Evolutionary conservation across 2,888 invertebrate species (phyloP), one percentile per base, ranked within the genome.

Genomic region (Lasioglossum villosulum): DNA sequence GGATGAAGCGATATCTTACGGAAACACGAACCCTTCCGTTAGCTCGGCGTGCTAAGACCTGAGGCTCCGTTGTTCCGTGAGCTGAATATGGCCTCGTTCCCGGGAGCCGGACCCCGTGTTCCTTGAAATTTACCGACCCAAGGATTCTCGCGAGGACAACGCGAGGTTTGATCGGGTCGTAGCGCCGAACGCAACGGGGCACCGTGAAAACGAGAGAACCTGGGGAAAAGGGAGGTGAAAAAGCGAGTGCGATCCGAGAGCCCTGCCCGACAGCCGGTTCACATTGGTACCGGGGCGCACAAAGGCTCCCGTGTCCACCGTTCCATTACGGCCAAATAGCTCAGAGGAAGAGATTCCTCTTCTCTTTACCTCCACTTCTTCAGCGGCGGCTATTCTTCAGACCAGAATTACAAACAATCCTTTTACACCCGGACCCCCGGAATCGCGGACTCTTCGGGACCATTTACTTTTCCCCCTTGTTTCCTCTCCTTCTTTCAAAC

Each of bases 361-460:
- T 52, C 52, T 52, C n/a, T 52, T 23, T n/a, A n/a, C 23, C n/a
- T 52, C 52, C 10, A n/a, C 52, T 52, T 52, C 56, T 37, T 37
- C n/a, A 48, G 6, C 45, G 45, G 19, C 30, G 23, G 3, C 78
- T 45, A 87, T 87, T 78, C 70, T 73, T 59, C 75, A 82, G 79
- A 83, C 87, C 74, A 72, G 75, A 82, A 70, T 87, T 70, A 76
- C 75, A 85, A 88, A 87, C 82, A 83, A 87, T 82, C 81, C 82
- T 74, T 68, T 75, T 72, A 14, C 66, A 52, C 66, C 37, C 63
- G 63, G 30, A 52, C 52, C 52, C 23, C 27, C 12, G 56, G 27
- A 48, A 72, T 16, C 66, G 27, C 30, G n/a, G 23, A 34, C 68
- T 37, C 63, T n/a, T 39, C 37, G 68, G 23, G 10, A 68, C 42